A percentile compares a stretch with the other conserved stretches of the same genome.
phyloP scores from a whole-genome alignment of 2,888 invertebrate genomes.

The Xanthorhoe spadicearia region DNA sequence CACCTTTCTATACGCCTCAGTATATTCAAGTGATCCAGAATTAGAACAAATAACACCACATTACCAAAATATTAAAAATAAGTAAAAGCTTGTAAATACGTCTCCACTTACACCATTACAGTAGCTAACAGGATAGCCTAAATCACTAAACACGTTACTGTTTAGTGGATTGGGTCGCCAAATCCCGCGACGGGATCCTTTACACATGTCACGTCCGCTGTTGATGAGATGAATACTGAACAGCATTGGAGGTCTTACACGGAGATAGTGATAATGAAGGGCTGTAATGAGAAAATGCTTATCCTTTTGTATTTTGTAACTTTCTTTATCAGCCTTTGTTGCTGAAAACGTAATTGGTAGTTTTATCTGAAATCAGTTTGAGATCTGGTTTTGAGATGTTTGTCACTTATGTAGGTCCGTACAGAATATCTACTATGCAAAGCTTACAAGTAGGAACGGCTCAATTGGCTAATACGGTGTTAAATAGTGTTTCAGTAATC shows the following conservation, averaged over 20 bases:
- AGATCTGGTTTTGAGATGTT: too few relatives aligned
- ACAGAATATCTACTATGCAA: too few relatives aligned
- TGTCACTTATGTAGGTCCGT: too few relatives aligned
- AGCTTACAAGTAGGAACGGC: too few relatives aligned
- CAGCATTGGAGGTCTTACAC: conserved; percentile 9
- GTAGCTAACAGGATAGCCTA: conserved; percentile 29
- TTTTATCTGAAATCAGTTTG: neutral
- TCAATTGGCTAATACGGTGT: too few relatives aligned
- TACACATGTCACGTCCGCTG: conserved; percentile 26
- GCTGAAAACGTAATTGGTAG: neutral
- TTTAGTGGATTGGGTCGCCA: conserved; percentile 30
- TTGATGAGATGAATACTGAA: conserved; percentile 32
- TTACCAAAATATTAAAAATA: neutral
- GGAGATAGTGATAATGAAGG: neutral
- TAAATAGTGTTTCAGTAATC: too few relatives aligned
- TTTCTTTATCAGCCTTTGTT: neutral
- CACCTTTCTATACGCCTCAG: too few relatives aligned
- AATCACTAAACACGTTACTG: conserved; percentile 31
- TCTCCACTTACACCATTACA: conserved; percentile 9
- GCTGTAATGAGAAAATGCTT: neutral
- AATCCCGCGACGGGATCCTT: conserved; percentile 29
- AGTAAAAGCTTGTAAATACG: neutral
- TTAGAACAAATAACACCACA: neutral
- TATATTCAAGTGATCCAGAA: neutral
- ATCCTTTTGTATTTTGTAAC: neutral